Evolutionary conservation across 2,888 invertebrate species (phyloP), one percentile per base, ranked within the genome.

Genomic region (Helobdella robusta): DNA sequence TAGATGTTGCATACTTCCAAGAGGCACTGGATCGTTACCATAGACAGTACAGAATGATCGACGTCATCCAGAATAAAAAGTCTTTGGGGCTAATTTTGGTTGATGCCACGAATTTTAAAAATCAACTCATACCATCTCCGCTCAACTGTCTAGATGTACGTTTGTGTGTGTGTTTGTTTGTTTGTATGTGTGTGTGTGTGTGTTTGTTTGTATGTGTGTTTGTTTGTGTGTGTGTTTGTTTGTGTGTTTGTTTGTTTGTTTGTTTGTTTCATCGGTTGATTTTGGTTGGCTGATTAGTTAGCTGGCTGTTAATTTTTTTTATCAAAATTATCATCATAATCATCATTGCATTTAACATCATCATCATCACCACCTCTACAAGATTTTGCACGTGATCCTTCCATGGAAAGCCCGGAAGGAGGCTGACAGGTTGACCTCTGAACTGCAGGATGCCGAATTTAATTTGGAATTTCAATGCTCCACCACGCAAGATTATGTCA

Each of bases 51-150:
- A 83, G 84, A 1, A 82, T 83, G 59, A 84, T 90, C 23, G 84
- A 86, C 67, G 83, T 83, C 1, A 84, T 90, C 32, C 82, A 84
- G 6, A 83, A 84, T 67, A 82, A 82, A 64, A 86, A 88, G 72
- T 84, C 86, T 0, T 76, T 91, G 66, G 91, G 91, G 0, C 76
- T 91, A 59, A 77, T 91, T 36, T 83, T 86, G 70, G 76, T 91
- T 34, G 85, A 86, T 66, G 82, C 89, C 62, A 80, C 81, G 28
- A 85, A 85, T 34, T 87, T 91, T 76, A 88, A 88, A 77, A 84
- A 85, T 63, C 80, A 84, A 40, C 85, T 87, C 35, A 82, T 86
- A 34, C 87, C 89, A 0, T 86, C 87, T 63, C 88, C 89, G 1
- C 82, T 83, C 40, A 80, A 85, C 56, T 82, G 90, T 56, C 84